Evolutionary conservation across 2,113 vertebrate species (phyloP).

Genomic region (Solea solea): DNA sequence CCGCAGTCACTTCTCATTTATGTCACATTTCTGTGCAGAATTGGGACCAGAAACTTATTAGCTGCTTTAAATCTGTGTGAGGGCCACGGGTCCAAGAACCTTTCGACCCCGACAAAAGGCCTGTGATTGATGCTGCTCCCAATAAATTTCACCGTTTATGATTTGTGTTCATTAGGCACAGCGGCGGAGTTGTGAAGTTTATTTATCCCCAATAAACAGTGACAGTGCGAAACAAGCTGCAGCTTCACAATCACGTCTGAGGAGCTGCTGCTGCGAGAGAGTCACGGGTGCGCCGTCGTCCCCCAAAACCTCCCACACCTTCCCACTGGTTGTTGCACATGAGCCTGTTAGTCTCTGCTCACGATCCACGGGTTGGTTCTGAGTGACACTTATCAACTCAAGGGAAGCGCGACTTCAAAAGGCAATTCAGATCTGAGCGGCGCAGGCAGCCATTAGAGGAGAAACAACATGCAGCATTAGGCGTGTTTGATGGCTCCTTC

Average conservation of each 20-base stretch:
- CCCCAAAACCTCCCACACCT: neutral
- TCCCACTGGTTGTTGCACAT: conserved; percentile 39
- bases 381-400: conserved; percentile 65
- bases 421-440: conserved; percentile 38
- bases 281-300: conserved; percentile 22
- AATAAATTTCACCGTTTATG: conserved; percentile 51
- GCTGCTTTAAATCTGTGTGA: conserved; percentile 34
- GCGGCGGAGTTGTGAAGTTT: conserved; percentile 44
- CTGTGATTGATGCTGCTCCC: neutral
- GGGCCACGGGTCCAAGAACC: conserved; percentile 37
- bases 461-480: conserved; percentile 55
- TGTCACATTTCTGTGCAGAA: conserved; percentile 34
- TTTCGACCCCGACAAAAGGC: conserved; percentile 40
- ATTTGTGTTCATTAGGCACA: conserved; percentile 55
- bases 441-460: conserved; percentile 52
- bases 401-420: conserved; percentile 57
- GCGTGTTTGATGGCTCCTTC: conserved; percentile 49
- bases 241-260: conserved; percentile 36
- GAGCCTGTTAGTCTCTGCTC: conserved; percentile 61
- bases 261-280: conserved; percentile 17
- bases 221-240: conserved; percentile 3
- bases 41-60: conserved; percentile 42
- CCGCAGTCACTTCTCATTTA: conserved; percentile 44
- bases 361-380: conserved; percentile 46
- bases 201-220: too few species aligned